phyloP scores from a whole-genome alignment of 2,888 invertebrate genomes.

The Amaurobius ferox region DNA sequence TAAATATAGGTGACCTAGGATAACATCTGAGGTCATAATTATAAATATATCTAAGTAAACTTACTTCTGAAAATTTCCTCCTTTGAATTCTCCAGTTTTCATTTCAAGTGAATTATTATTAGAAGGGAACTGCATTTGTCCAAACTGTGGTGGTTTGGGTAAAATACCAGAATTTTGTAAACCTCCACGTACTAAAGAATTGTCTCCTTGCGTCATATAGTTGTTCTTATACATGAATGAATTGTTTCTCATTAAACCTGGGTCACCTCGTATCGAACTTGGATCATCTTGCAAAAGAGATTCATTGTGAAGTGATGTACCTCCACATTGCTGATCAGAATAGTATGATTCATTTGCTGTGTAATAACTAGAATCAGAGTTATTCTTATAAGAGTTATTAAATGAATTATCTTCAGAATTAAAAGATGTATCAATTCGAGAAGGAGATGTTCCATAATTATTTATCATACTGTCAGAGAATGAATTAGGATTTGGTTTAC shows the following conservation, averaged over 20 bases:
- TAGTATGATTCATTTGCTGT: slow-evolving; percentile 42
- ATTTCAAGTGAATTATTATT: not conserved
- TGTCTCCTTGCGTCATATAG: not conserved
- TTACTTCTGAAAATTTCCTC: no score
- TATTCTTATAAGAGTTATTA: not conserved
- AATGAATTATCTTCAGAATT: not conserved
- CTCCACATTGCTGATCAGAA: no score
- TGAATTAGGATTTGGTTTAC: slow-evolving; percentile 52
- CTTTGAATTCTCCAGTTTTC: no score
- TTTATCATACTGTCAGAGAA: slow-evolving; percentile 46
- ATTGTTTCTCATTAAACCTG: not conserved
- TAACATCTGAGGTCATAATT: no score
- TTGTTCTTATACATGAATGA: not conserved
- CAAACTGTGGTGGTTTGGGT: not conserved
- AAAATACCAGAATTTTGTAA: not conserved
- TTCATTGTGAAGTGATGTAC: no score
- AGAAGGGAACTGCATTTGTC: not conserved
- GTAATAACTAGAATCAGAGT: slow-evolving; percentile 12
- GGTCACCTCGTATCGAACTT: not conserved
- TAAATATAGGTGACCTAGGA: no score
- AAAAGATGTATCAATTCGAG: slow-evolving; percentile 9
- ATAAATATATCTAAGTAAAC: no score
- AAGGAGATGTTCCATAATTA: slow-evolving; percentile 31
- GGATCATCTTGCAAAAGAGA: not conserved
- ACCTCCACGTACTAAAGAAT: not conserved